Base-by-base conservation (phyloP, 2,113 vertebrate species). In the Laticauda laticaudata region DNA sequence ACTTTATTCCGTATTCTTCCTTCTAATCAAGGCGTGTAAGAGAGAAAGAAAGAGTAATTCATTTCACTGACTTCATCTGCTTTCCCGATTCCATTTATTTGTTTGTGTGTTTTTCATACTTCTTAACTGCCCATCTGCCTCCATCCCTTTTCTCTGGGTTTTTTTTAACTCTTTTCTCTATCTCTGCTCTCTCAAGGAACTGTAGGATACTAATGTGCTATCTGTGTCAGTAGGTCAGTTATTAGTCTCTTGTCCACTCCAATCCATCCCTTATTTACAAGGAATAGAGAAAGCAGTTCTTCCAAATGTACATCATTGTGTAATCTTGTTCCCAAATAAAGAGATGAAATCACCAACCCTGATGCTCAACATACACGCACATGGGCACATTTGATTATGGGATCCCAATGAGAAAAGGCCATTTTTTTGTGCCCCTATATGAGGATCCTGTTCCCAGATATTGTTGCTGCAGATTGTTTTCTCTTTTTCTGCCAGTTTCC, bases 401-500 rank as follows among this genome's bases (percentile, higher is more conserved):
- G 23, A 85, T 86, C 90, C 43, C 29, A 59, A 11, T 59, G 43
- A 26, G 86, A 69, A 15, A 45, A 0, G n/a, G 21, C 15, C 24
- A 85, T 85, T 91, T 53, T 55, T 86, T 12, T 0, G 0, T 12
- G 2, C 51, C n/a, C 48, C 24, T 29, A 90, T 88, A 89, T 91
- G 64, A 43, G 0, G 0, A 85, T 75, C 91, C 89, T 93, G 87
- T 75, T 95, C 26, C 53, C 57, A 34, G 29, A 43, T 95, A 89
- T 92, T 55, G 3, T 18, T 93, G 26, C 56, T n/a, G 86, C 43
- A 43, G 43, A 91, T 92, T 91, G 34, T n/a, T 94, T 95, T 92
- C 56, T 61, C 34, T 93, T 64, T 45, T 92, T 87, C 86, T 87
- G 69, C 26, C 24, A 81, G 90, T 94, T 85, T 95, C 93, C 75